Conservation (phyloP, 2,113 vertebrate species). For the Gymnarchus niloticus region DNA sequence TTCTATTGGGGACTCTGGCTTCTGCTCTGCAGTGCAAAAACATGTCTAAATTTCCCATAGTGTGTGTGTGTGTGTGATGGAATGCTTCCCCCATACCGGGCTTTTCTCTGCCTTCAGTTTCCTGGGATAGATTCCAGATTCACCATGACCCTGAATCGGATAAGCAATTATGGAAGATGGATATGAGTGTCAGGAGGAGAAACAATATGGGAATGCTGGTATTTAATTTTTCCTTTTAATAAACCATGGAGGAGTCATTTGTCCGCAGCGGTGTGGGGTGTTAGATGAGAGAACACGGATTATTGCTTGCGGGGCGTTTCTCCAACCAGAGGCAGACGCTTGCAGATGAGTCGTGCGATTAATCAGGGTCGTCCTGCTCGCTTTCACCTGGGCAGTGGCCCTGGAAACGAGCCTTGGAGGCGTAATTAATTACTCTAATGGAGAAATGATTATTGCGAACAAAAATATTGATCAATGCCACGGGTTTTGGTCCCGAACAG, state of each 20-base stretch:
- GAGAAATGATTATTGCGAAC: slow-evolving; percentile 57
- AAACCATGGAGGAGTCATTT: slow-evolving; percentile 45
- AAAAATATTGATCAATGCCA: slow-evolving; percentile 58
- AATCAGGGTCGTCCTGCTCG: slow-evolving; percentile 44
- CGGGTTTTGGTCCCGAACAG: slow-evolving; percentile 49
- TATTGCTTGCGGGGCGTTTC: slow-evolving; percentile 20
- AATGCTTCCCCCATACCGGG: not conserved
- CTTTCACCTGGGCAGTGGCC: slow-evolving; percentile 36
- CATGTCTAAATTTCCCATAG: not conserved
- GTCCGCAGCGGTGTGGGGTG: slow-evolving; percentile 45
- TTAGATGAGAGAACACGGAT: too few relatives aligned
- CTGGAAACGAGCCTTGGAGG: slow-evolving; percentile 62
- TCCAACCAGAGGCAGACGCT: too few relatives aligned
- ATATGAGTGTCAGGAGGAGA: not conserved
- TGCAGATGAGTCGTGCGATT: slow-evolving; percentile 49
- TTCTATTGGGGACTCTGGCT: not conserved
- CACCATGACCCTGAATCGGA: not conserved
- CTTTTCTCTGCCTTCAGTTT: not conserved
- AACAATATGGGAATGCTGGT: not conserved
- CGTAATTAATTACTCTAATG: slow-evolving; percentile 54
- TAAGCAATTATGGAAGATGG: not conserved
- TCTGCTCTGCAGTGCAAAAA: not conserved
- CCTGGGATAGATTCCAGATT: not conserved
- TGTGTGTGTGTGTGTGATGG: not conserved
- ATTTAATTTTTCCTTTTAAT: not conserved